Evolutionary conservation across 1,140 invertebrate species (phyloP), one percentile per base, ranked within the genome.

Genomic region (Zaprionus gabonicus): DNA sequence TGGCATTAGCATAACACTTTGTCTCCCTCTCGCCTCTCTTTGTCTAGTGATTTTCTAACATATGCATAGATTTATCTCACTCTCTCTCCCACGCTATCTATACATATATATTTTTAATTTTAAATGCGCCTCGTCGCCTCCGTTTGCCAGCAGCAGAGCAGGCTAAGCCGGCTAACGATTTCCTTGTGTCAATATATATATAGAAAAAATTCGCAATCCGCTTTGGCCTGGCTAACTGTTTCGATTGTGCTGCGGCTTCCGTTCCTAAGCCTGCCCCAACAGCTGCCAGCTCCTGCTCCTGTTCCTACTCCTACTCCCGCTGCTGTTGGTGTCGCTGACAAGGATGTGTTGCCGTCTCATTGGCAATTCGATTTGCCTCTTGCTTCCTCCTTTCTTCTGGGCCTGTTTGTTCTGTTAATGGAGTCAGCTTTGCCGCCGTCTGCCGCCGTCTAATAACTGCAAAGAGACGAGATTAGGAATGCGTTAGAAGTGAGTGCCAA

Each of bases 151-250:
- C 70, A 10, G 31, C 31, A 34, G 31, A 34, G n/a, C 23, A 23
- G 63, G 69, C 82, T 91, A 82, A 90, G 82, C 86, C 80, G 87
- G 82, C 82, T 91, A 86, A 90, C 86, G 86, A 86, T 90, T 90
- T 91, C 86, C 86, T 80, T 90, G 77, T 91, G 86, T 90, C 86
- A 90, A 90, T 90, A 90, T 90, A 91, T 75, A 74, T 90, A 91
- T 75, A 74, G 69, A 74, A 69, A 73, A 74, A 85, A 90, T 78
- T 90, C 79, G 53, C 72, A 90, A 90, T 90, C 85, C 81, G 85
- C 88, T 90, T 90, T 87, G 49, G 34, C 31, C 28, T 70, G 57
- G 64, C 84, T 70, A 87, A 87, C 85, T 81, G 81, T 71, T 76
- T 84, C 84, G 59, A 68, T 75, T 80, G 66, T 68, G 66, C 51